A percentile compares a stretch with the other conserved stretches of the same genome.
These are phyloP conservation scores for Brachionus koreanus DNA, from an alignment of 1,140 invertebrate species.

Conservation along the genomic window DNA sequence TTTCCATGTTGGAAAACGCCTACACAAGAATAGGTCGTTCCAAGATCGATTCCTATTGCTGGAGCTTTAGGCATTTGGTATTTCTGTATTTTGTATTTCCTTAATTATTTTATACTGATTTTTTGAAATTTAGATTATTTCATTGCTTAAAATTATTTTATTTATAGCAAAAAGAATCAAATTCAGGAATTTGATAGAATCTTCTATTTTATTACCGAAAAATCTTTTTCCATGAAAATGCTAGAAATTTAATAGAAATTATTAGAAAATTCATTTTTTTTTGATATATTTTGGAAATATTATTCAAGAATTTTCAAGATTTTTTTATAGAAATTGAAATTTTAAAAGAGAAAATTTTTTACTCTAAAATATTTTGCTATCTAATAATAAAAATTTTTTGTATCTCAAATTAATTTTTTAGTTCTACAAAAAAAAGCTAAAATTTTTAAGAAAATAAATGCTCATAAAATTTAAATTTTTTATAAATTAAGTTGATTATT, in stretches of 20 bases:
- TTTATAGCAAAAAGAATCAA: neutral
- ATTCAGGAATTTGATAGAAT: neutral
- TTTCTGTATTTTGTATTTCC: neutral
- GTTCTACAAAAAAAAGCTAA: no score
- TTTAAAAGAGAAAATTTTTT: no score
- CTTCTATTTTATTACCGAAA: neutral
- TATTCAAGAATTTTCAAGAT: neutral
- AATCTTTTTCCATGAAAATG: neutral
- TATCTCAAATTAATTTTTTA: no score
- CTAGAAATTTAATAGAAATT: neutral
- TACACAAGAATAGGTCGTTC: conserved; percentile 52
- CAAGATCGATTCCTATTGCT: conserved; percentile 55
- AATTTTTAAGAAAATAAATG: no score
- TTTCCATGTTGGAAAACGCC: conserved; percentile 68
- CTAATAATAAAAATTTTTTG: no score
- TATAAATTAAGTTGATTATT: no score
- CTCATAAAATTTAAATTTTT: neutral
- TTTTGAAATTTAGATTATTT: neutral
- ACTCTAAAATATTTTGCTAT: no score
- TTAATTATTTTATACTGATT: neutral
- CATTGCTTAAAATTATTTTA: neutral
- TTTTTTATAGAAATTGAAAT: no score
- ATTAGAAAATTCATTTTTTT: neutral
- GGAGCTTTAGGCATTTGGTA: conserved; percentile 47
- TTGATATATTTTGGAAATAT: neutral